A percentile compares a stretch with the other conserved stretches of the same genome.
These are phyloP conservation scores for Agapornis canus DNA, from an alignment of 2,797 vertebrate species.

Conservation along the genomic window DNA sequence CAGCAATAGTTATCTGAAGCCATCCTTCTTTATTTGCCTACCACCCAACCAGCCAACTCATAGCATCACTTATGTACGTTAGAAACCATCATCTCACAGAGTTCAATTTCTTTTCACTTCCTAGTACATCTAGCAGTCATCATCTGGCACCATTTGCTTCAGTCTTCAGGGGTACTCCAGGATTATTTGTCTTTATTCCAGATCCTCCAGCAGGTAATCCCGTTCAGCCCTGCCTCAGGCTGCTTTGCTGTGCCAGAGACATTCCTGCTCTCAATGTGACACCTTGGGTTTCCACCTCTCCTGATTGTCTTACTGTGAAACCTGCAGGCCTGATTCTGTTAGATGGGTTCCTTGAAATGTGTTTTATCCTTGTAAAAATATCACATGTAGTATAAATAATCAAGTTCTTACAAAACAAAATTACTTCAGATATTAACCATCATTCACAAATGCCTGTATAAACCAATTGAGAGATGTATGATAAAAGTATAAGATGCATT, in stretches of 20 bases:
- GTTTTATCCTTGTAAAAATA: background rate
- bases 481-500: rapidly evolving
- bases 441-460: background rate
- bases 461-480: background rate
- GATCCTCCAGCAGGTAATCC: background rate
- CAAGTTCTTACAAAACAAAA: background rate
- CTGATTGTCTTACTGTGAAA: background rate
- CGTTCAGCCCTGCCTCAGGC: background rate
- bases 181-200: constrained; percentile 22
- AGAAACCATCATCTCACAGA: background rate
- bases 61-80: background rate
- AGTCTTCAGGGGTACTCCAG: background rate
- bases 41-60: background rate
- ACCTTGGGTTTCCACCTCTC: background rate
- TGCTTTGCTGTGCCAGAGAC: rapidly evolving
- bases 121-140: background rate
- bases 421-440: background rate
- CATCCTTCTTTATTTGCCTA: constrained; percentile 58
- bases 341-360: background rate
- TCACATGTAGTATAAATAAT: background rate
- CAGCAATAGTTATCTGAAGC: background rate
- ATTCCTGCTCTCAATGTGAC: background rate
- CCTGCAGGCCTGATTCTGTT: background rate
- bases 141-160: background rate
- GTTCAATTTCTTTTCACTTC: background rate